Conservation (phyloP, 2,797 vertebrate genomes). For the Gymnothorax javanicus region DNA sequence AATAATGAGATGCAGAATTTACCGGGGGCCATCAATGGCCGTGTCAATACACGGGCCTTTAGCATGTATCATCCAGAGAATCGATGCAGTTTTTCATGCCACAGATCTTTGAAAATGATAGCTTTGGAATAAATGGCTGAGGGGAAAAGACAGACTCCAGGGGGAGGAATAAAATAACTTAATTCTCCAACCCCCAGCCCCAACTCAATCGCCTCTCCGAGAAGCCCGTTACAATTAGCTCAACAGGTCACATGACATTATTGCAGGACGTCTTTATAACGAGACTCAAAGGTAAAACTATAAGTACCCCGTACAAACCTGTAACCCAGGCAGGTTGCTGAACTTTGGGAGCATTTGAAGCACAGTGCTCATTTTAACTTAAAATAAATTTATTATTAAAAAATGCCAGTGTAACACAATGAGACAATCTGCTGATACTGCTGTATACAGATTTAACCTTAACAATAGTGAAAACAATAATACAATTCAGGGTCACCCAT, state of each 20-base stretch:
- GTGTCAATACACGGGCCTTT: conserved; percentile 92
- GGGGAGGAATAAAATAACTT: conserved; percentile 89
- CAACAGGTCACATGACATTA: conserved; percentile 86
- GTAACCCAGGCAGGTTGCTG: no score
- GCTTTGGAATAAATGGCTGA: conserved; percentile 93
- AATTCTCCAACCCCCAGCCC: conserved; percentile 67
- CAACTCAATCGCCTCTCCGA: conserved; percentile 59
- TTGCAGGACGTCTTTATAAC: conserved; percentile 78
- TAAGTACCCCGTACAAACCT: no score
- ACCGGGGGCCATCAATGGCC: conserved; percentile 92
- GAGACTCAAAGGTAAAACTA: conserved; percentile 63
- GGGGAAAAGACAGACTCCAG: conserved; percentile 90
- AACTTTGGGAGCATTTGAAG: no score
- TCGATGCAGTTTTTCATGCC: conserved; percentile 94
- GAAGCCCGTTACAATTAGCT: conserved; percentile 77
- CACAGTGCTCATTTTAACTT: no score
- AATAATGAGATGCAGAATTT: conserved; percentile 96
- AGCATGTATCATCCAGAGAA: conserved; percentile 91
- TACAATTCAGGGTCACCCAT: no score
- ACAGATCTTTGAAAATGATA: conserved; percentile 97
- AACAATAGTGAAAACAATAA: no score
- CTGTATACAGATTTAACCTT: no score
- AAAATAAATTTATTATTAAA: no score
- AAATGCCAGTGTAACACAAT: no score
- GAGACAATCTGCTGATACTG: no score